A percentile compares a stretch with the other conserved stretches of the same genome.
Evolutionary conservation across 2,888 invertebrate species (phyloP).

Genomic region (Sussaba pulchella): DNA sequence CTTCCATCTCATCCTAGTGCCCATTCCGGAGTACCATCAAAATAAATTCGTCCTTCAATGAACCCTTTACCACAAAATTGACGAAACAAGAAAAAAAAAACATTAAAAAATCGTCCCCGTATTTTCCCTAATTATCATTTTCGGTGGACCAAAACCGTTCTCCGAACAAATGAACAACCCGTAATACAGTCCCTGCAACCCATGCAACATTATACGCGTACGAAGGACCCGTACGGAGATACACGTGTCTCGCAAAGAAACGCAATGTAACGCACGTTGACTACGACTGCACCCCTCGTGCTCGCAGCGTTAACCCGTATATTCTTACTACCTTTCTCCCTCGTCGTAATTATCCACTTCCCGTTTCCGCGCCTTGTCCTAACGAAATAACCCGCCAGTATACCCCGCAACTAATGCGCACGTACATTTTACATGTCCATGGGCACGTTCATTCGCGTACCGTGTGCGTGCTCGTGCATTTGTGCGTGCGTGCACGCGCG

Average conservation of each 20-base stretch:
- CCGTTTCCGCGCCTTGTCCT: conserved; percentile 44
- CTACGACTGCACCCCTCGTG: conserved; percentile 42
- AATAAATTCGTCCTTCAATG: too few relatives aligned
- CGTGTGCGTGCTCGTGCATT: background rate
- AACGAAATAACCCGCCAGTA: conserved; percentile 25
- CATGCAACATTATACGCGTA: too few relatives aligned
- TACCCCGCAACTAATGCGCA: background rate
- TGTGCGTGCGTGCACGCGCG: background rate
- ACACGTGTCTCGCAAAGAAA: conserved; percentile 44
- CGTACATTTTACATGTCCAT: background rate
- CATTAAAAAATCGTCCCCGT: too few relatives aligned
- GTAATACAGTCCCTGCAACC: too few relatives aligned
- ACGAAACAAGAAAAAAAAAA: too few relatives aligned
- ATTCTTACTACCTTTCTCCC: conserved; percentile 34
- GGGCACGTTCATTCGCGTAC: too few relatives aligned
- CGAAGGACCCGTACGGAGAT: background rate
- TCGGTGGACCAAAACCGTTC: too few relatives aligned
- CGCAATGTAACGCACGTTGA: conserved; percentile 46
- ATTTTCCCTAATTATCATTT: too few relatives aligned
- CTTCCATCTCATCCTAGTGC: too few relatives aligned
- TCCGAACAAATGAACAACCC: too few relatives aligned
- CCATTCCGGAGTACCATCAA: too few relatives aligned
- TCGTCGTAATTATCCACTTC: conserved; percentile 48
- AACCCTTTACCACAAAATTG: too few relatives aligned
- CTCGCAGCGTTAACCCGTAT: conserved; percentile 8